These are phyloP conservation scores for Archips xylosteana DNA, from an alignment of 2,888 invertebrate species.

Conservation along the genomic window DNA sequence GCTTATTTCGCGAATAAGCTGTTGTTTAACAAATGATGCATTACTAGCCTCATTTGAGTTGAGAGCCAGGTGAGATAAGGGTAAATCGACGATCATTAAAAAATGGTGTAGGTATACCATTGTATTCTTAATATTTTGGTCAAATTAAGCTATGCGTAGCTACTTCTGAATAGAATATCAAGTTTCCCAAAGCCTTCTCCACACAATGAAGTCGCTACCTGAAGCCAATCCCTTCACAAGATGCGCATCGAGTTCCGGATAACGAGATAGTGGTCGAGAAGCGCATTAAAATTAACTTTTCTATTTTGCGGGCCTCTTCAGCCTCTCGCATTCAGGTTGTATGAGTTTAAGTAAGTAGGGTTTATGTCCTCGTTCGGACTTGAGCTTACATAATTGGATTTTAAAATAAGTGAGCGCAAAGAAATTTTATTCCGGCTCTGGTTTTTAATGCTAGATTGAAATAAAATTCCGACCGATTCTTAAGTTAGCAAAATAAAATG, in stretches of 20 bases:
- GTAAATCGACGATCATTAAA: too few relatives aligned
- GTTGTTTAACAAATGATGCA: too few relatives aligned
- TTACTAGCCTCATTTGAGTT: too few relatives aligned
- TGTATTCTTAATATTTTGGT: too few relatives aligned
- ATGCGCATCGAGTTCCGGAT: constrained; percentile 50
- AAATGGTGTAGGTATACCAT: too few relatives aligned
- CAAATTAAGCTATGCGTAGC: too few relatives aligned
- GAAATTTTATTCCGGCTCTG: neutral
- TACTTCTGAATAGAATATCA: constrained; percentile 8
- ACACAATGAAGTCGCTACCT: constrained; percentile 49
- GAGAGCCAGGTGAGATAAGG: too few relatives aligned
- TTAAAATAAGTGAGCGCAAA: constrained; percentile 11
- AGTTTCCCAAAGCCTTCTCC: constrained; percentile 51
- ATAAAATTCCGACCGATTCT: neutral
- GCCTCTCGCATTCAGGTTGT: constrained; percentile 53
- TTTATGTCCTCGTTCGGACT: constrained; percentile 15
- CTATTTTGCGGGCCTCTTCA: constrained; percentile 62
- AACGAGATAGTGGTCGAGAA: constrained; percentile 61
- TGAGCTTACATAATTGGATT: constrained; percentile 16
- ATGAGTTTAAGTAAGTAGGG: constrained; percentile 43
- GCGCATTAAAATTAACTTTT: constrained; percentile 71
- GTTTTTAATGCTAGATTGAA: neutral
- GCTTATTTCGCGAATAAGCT: too few relatives aligned
- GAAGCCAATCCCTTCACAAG: constrained; percentile 59
- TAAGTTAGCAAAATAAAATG: too few relatives aligned